Base-by-base conservation (phyloP, 2,888 invertebrate species). In the Anticlea derivata region DNA sequence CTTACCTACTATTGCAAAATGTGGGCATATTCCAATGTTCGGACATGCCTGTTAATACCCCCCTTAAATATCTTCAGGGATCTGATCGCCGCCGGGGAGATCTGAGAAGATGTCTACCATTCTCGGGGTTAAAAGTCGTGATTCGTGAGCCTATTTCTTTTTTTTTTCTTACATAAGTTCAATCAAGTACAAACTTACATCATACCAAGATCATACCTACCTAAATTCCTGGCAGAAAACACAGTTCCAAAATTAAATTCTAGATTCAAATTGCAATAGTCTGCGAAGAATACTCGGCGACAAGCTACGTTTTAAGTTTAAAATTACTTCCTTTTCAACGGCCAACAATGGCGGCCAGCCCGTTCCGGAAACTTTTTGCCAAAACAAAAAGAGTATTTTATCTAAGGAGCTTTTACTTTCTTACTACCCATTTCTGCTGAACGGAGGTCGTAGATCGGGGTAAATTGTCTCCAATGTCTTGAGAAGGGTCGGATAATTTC, bases 271-370 rank as follows among this genome's bases (percentile, higher is more conserved):
- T 41, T 46, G 56, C 50, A 39, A 59, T 64, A 59, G 68, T 60
- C 55, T 60, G 66, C 59, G 49, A 20, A 59, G 60, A 65, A 60
- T 51, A 29, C 26, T n/a, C 29, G 49, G 50, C 53, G 53, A 54
- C 50, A 55, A 58, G 49, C 54, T 41, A 44, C 59, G 62, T 66
- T 70, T 65, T 63, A 66, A 75, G 73, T 76, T 78, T 68, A 55
- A 75, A 79, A 79, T 80, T 77, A 69, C 78, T 79, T 78, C 73
- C 74, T 64, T 73, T 76, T 77, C 70, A 73, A 51, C 51, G 33
- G 49, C 35, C 55, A 55, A 73, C 70, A 75, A 76, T 73, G 60
- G 66, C 53, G 7, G 39, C 40, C 45, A 49, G 47, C 41, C 50
- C 48, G 37, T 44, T 55, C 54, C 63, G 62, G 62, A 56, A 61